These are phyloP conservation scores for Callorhinus ursinus DNA, from an alignment of 2,113 vertebrate species.

Conservation along the genomic window DNA sequence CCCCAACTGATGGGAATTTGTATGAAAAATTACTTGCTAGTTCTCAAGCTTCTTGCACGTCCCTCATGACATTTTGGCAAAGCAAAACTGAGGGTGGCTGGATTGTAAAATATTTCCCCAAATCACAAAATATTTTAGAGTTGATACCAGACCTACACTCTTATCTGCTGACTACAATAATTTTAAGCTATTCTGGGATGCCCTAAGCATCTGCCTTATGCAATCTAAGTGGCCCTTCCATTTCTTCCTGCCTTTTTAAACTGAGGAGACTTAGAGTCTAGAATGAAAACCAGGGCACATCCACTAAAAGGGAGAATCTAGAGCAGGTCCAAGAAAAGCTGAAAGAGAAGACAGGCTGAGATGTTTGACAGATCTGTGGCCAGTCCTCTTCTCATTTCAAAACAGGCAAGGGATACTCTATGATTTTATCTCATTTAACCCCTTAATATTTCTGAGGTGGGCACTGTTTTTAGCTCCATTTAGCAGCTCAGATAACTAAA, in stretches of 20 bases:
- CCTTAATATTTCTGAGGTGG: not conserved
- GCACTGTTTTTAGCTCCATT: not conserved
- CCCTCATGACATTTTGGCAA: slow-evolving; percentile 67
- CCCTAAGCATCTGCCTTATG: not conserved
- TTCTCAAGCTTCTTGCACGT: slow-evolving; percentile 68
- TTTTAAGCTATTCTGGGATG: slow-evolving; percentile 23
- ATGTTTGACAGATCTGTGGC: not conserved
- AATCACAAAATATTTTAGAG: slow-evolving; percentile 73
- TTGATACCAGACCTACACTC: slow-evolving; percentile 59
- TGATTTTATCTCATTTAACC: not conserved
- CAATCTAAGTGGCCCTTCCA: not conserved
- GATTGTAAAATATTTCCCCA: slow-evolving; percentile 64
- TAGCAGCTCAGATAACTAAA: not conserved
- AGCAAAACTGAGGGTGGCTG: slow-evolving; percentile 57
- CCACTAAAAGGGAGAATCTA: not conserved
- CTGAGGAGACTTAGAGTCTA: not conserved
- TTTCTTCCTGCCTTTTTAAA: not conserved
- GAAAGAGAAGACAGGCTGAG: not conserved
- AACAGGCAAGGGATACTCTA: not conserved
- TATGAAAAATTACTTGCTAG: slow-evolving; percentile 55
- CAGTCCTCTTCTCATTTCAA: not conserved
- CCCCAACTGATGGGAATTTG: slow-evolving; percentile 57
- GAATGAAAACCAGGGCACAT: not conserved
- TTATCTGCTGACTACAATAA: slow-evolving; percentile 60
- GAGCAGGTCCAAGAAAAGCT: not conserved